Conservation (phyloP, 2,888 invertebrate species). For the Eupelmus urozonus region DNA sequence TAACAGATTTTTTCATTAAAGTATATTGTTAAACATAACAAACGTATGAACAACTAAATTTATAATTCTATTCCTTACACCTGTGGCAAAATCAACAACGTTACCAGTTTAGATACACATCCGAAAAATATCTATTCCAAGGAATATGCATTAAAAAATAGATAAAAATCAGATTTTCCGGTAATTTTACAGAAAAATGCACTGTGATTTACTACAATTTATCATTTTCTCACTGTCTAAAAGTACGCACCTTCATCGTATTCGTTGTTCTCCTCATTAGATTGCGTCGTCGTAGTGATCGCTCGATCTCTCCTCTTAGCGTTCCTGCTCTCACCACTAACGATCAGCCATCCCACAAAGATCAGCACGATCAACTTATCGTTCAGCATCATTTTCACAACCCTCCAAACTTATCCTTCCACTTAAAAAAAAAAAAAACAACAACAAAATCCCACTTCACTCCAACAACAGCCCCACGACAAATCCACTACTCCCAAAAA, state of each 20-base stretch:
- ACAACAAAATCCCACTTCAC: neutral
- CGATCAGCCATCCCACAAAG: constrained; percentile 71
- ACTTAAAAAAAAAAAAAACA: neutral
- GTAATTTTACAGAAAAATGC: no score
- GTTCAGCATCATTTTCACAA: constrained; percentile 69
- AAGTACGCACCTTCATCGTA: constrained; percentile 69
- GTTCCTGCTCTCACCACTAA: constrained; percentile 65
- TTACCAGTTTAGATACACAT: neutral
- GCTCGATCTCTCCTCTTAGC: constrained; percentile 44
- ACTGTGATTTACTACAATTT: no score
- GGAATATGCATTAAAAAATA: no score
- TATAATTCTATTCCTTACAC: no score
- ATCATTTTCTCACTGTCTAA: no score
- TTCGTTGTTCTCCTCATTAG: constrained; percentile 65
- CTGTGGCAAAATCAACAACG: neutral
- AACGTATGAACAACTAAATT: no score
- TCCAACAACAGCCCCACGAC: no score
- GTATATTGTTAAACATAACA: no score
- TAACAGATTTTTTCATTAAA: no score
- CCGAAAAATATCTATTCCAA: no score
- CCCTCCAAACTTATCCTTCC: neutral
- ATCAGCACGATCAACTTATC: constrained; percentile 70
- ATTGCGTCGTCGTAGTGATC: constrained; percentile 66
- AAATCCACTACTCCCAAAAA: no score
- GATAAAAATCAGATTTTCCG: no score